Conservation (phyloP, 2,888 invertebrate genomes). For the Pyrgus malvae region DNA sequence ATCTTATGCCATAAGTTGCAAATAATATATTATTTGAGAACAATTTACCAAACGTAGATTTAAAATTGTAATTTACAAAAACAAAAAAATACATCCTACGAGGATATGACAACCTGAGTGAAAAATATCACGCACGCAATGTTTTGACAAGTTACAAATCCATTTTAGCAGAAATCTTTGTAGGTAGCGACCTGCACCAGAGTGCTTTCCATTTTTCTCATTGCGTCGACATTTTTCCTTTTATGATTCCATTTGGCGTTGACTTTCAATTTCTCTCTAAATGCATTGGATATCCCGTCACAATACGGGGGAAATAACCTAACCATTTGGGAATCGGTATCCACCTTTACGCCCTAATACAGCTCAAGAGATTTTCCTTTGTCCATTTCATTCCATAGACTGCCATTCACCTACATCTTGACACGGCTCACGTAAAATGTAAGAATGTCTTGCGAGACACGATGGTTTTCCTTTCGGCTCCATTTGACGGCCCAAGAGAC, state of each 20-base stretch:
- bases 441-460: conserved; percentile 57
- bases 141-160: not conserved
- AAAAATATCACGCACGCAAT: not conserved
- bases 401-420: conserved; percentile 61
- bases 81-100: too few relatives aligned
- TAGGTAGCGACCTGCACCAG: conserved; percentile 11
- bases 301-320: conserved; percentile 65
- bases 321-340: conserved; percentile 66
- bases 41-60: too few relatives aligned
- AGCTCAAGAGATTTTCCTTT: conserved; percentile 73
- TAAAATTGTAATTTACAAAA: too few relatives aligned
- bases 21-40: too few relatives aligned
- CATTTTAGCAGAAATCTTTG: conserved; percentile 2
- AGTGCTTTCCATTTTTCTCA: conserved; percentile 28
- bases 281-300: conserved; percentile 50
- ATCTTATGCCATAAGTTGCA: too few relatives aligned
- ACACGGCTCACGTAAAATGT: conserved; percentile 68
- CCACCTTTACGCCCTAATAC: conserved; percentile 68
- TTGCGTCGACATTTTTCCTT: conserved; percentile 48
- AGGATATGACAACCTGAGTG: too few relatives aligned
- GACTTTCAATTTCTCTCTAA: conserved; percentile 63
- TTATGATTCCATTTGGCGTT: conserved; percentile 53
- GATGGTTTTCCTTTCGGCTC: conserved; percentile 74
- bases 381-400: conserved; percentile 66
- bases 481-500: conserved; percentile 76